Evolutionary conservation across 2,113 vertebrate species (phyloP).

Genomic region (Odontophorus gujanensis): DNA sequence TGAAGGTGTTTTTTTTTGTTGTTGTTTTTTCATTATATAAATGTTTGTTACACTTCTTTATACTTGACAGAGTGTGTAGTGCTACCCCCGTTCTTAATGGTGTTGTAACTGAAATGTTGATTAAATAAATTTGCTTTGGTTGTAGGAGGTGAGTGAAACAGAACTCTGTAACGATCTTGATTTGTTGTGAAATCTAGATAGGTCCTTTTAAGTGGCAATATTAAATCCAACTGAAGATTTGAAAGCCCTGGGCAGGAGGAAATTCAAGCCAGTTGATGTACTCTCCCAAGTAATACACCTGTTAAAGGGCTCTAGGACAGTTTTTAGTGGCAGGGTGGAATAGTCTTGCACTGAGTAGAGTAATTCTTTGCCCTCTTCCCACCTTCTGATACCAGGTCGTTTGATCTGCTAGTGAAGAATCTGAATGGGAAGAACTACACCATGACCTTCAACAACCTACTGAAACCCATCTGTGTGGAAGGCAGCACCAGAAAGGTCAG

Average conservation of each 20-base stretch:
- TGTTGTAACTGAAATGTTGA: background rate
- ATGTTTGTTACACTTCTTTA: background rate
- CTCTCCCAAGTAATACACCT: background rate
- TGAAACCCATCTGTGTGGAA: conserved; percentile 87
- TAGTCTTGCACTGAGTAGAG: background rate
- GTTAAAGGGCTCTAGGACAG: background rate
- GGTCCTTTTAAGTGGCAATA: background rate
- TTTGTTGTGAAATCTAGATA: background rate
- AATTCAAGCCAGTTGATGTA: background rate
- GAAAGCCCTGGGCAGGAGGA: background rate
- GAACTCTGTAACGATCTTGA: background rate
- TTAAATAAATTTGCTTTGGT: background rate
- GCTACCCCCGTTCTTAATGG: background rate
- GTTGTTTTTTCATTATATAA: no score
- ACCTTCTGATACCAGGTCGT: conserved; percentile 80
- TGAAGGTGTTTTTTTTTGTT: background rate
- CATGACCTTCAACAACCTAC: conserved; percentile 91
- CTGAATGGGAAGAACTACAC: conserved; percentile 93
- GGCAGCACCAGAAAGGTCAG: conserved; percentile 92
- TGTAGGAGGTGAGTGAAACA: background rate
- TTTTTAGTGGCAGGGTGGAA: background rate
- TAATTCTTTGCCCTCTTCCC: background rate
- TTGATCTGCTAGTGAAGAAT: conserved; percentile 91
- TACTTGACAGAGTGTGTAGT: rapidly evolving
- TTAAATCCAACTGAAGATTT: background rate